Evolutionary conservation across 2,888 invertebrate species (phyloP).

Genomic region (Cryptocheilus praepositus): DNA sequence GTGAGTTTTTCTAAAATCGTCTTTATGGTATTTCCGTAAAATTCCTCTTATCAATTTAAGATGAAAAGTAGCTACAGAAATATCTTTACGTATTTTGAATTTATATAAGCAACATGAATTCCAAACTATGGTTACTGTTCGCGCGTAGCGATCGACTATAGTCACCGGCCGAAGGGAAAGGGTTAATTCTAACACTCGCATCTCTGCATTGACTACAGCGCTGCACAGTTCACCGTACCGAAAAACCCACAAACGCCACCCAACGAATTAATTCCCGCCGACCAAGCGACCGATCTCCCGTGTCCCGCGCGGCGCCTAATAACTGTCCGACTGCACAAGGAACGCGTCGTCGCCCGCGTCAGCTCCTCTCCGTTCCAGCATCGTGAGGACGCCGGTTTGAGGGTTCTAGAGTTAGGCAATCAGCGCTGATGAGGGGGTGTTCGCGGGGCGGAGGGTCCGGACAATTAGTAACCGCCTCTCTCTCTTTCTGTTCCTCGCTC

Average conservation of each 20-base stretch:
- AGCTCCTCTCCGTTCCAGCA: conserved; percentile 36
- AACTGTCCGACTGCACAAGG: too few species aligned
- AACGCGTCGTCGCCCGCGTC: neutral
- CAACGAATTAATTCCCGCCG: neutral
- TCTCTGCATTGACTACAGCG: too few species aligned
- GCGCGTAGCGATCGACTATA: too few species aligned
- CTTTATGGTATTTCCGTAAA: too few species aligned
- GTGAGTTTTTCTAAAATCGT: too few species aligned
- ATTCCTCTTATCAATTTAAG: too few species aligned
- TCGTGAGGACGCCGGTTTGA: conserved; percentile 61
- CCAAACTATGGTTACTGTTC: too few species aligned
- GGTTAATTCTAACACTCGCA: too few species aligned
- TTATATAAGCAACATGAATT: too few species aligned
- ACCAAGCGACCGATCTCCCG: neutral
- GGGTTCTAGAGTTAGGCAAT: conserved; percentile 74
- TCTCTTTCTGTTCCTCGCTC: conserved; percentile 13
- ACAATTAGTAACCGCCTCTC: conserved; percentile 70
- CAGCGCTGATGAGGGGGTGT: conserved; percentile 73
- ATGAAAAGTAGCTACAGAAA: too few species aligned
- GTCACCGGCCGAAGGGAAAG: too few species aligned
- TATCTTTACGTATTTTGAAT: too few species aligned
- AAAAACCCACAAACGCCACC: neutral
- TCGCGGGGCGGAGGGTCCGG: conserved; percentile 64
- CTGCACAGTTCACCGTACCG: neutral
- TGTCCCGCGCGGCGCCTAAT: conserved; percentile 1